Conservation (phyloP, 1,140 invertebrate genomes). For the Lordiphosa clarofinis region DNA sequence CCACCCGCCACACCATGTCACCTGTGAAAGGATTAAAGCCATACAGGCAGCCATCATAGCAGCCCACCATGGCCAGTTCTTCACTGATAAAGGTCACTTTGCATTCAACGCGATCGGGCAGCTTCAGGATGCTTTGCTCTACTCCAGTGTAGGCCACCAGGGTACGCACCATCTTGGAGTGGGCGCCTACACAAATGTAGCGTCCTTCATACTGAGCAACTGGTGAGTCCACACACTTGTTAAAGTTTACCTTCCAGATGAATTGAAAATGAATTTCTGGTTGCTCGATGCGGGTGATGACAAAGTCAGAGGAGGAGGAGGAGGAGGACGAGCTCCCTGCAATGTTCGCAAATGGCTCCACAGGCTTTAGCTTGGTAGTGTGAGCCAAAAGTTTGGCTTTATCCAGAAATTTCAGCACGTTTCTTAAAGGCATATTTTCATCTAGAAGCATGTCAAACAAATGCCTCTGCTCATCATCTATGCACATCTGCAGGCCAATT, state of each 20-base stretch:
- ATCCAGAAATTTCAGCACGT: constrained; percentile 40
- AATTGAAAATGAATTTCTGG: constrained; percentile 31
- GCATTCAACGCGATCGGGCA: constrained; percentile 82
- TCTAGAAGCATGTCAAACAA: constrained; percentile 50
- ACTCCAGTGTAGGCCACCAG: constrained; percentile 41
- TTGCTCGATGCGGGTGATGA: constrained; percentile 50
- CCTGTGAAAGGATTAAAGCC: constrained; percentile 79
- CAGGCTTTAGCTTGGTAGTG: constrained; percentile 47
- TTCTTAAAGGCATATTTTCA: constrained; percentile 35
- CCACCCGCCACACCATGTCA: constrained; percentile 79
- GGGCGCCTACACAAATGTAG: constrained; percentile 58
- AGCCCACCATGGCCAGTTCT: constrained; percentile 79
- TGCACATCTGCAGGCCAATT: constrained; percentile 53
- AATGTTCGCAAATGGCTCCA: constrained; percentile 14
- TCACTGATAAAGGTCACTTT: constrained; percentile 76
- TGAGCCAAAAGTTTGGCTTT: constrained; percentile 46
- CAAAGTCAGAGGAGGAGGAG: constrained; percentile 8
- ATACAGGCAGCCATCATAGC: constrained; percentile 82
- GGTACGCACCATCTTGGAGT: constrained; percentile 60
- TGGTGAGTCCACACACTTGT: constrained; percentile 83
- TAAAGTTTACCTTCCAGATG: constrained; percentile 80
- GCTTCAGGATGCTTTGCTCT: constrained; percentile 69
- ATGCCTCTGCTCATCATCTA: constrained; percentile 45
- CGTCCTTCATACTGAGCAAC: constrained; percentile 67
- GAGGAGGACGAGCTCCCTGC: background rate